Base-by-base conservation (phyloP, 2,888 invertebrate genomes). In the Andricus quercusramuli region DNA sequence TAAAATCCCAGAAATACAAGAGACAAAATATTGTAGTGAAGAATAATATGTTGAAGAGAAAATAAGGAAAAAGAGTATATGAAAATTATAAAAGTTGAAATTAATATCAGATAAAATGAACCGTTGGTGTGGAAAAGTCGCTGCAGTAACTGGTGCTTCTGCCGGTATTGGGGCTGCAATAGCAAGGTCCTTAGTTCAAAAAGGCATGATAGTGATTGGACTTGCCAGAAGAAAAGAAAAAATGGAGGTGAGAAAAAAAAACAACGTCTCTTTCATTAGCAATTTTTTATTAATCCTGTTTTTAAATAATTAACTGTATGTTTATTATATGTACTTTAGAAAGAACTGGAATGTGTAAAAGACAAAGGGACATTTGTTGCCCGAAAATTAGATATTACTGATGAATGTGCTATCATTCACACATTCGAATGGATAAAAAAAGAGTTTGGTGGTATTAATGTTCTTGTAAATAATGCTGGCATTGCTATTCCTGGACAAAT, bases 81-180 rank as follows among this genome's bases (percentile, higher is more conserved):
- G 6, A 2, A 51, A 51, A 51, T 51, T 51, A 51, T 51, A 41
- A 41, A 41, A 41, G 41, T 41, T 5, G 6, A 51, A 51, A 51
- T 51, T 51, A 6, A 6, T 51, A 51, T 22, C n/a, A 67, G 20
- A 64, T 47, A 84, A 67, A 51, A 94, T 94, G 94, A 94, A 95
- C 56, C 94, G 95, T 66, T 95, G 95, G 95, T 86, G 87, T 9
- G 95, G 94, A 85, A 94, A 94, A 87, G 93, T 95, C 0, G 95
- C 95, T 0, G 94, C 95, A 47, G 95, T 95, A 59, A 95, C 95
- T 0, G 95, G 95, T 3, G 95, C 95, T 15, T 95, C 95, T 87
- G 92, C 94, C 0, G 95, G 95, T 3, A 95, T 95, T 74, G 95
- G 95, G 13, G 93, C 93, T 0, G 93, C 93, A 13, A 93, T 94